phyloP scores from a whole-genome alignment of 2,888 invertebrate species.

The Hyalella azteca region DNA sequence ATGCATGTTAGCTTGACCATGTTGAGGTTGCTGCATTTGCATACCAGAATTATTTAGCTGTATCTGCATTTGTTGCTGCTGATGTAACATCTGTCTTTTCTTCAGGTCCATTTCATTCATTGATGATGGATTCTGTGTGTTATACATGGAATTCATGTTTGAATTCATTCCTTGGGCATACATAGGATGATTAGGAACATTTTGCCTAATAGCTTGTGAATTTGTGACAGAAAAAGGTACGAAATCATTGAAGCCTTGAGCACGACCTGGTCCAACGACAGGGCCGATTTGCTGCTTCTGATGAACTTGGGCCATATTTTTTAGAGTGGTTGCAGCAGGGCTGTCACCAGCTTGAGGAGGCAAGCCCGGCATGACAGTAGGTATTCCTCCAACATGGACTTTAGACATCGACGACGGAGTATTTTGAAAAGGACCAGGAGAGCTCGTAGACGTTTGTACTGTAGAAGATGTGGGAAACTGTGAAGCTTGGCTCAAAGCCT shows the following conservation, averaged over 20 bases:
- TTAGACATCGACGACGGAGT: neutral
- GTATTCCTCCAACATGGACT: neutral
- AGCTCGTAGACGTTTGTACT: neutral
- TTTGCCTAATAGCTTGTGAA: conserved; percentile 45
- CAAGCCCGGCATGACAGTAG: neutral
- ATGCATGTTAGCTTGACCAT: neutral
- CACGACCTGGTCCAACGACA: neutral
- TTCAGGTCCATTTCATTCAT: conserved; percentile 38
- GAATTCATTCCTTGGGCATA: conserved; percentile 51
- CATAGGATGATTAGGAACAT: conserved; percentile 52
- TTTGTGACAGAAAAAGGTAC: conserved; percentile 43
- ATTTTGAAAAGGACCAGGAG: neutral
- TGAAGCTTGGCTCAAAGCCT: neutral
- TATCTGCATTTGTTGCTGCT: conserved; percentile 52
- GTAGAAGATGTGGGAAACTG: conserved; percentile 6
- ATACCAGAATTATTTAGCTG: neutral
- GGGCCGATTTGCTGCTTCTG: conserved; percentile 72
- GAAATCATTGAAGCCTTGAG: conserved; percentile 39
- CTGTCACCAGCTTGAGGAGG: conserved; percentile 64
- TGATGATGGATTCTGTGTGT: conserved; percentile 47
- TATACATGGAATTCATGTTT: conserved; percentile 52
- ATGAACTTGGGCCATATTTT: conserved; percentile 97
- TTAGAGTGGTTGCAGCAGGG: conserved; percentile 91
- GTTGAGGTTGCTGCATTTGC: conserved; percentile 2
- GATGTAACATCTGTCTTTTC: conserved; percentile 51